Base-by-base conservation (phyloP, 2,888 invertebrate genomes). In the Diaphora mendica region DNA sequence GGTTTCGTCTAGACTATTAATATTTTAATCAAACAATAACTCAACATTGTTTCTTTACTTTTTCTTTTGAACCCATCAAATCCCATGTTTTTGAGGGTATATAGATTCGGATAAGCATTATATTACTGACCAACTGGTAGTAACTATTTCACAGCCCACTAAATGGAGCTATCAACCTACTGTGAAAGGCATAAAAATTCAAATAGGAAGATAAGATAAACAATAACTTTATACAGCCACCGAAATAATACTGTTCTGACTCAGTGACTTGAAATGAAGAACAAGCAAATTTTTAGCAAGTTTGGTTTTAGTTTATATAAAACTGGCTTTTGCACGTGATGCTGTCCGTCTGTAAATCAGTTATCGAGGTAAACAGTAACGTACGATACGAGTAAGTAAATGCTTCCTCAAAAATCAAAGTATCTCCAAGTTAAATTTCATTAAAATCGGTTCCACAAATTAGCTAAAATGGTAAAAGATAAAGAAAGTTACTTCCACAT, bases 81-180 rank as follows among this genome's bases (percentile, higher is more conserved):
- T 33, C 20, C 8, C 7, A 13, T 8, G 17, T 35, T n/a, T 42
- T 15, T 33, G 42, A 17, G 35, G 15, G 17, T 8, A 4, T 39
- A 55, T 59, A 44, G 11, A 48, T n/a, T 13, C 26, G 26, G n/a
- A 70, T 74, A 62, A 35, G 26, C 44, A 69, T 17, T 73, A 70
- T 70, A 73, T 17, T 68, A 48, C 64, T 70, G 70, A 68, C 75
- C 70, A 70, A n/a, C 26, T n/a, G 42, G 55, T n/a, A 64, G 39
- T 76, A 72, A 76, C 72, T 65, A 70, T 75, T 76, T 73, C 68
- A 76, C 67, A 72, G 70, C 42, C 48, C 64, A 35, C 62, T 72
- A 72, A 72, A 76, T 68, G 70, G 42, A 64, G 64, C 67, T 11
- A 42, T 70, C 39, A 42, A 59, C 66, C 9, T 23, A 68, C 59